A percentile compares a stretch with the other conserved stretches of the same genome.
These are phyloP conservation scores for Calidris pugnax DNA, from an alignment of 2,113 vertebrate species.

Conservation along the genomic window DNA sequence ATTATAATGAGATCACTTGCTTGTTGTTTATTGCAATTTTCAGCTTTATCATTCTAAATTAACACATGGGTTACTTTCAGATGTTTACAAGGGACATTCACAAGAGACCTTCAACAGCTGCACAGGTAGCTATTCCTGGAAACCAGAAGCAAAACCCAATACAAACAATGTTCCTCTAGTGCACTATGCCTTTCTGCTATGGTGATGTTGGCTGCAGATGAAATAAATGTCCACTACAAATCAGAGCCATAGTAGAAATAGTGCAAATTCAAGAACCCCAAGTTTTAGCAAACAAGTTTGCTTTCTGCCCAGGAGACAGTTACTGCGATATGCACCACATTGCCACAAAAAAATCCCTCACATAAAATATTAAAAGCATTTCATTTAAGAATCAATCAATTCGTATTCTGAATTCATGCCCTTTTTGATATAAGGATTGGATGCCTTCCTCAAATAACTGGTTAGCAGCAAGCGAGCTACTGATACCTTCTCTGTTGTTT, in stretches of 20 bases:
- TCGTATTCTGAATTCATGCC: not conserved
- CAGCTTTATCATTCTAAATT: constrained; percentile 21
- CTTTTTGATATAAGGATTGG: not conserved
- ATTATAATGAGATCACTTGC: constrained; percentile 27
- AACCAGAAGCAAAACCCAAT: not conserved
- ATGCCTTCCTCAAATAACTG: not conserved
- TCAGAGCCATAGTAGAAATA: not conserved
- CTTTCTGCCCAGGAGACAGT: not conserved
- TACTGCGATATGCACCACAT: not conserved
- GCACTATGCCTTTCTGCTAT: not conserved
- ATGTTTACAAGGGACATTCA: not conserved
- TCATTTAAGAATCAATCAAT: not conserved
- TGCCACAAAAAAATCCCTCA: not conserved
- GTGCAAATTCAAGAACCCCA: not conserved
- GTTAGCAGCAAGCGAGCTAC: not conserved
- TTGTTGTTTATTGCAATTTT: constrained; percentile 16
- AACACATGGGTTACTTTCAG: not conserved
- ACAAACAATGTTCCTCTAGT: fast-evolving
- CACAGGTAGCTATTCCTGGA: not conserved
- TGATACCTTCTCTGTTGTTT: not conserved
- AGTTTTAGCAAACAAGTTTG: not conserved
- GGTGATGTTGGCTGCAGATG: not conserved
- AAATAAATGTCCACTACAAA: not conserved
- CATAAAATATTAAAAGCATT: constrained; percentile 12
- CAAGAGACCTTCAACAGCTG: not conserved